A percentile compares a stretch with the other conserved stretches of the same genome.
These are phyloP conservation scores for Microcebus jonahi DNA, from an alignment of 2,113 vertebrate species.

Conservation along the genomic window DNA sequence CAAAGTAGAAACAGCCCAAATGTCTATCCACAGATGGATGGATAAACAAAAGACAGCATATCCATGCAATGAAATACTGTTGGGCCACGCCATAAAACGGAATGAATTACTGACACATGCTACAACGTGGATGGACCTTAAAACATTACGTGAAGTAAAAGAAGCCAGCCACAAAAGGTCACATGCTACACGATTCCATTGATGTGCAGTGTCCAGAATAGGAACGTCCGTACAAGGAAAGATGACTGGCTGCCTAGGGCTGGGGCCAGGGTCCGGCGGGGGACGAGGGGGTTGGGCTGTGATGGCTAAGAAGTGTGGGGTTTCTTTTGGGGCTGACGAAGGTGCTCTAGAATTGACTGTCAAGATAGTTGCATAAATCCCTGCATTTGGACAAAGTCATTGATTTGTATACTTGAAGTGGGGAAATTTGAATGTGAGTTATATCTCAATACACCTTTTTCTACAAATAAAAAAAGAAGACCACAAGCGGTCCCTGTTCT, in stretches of 20 bases:
- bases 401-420: not conserved
- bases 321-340: not conserved
- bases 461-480: not conserved
- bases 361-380: not conserved
- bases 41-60: fast-evolving
- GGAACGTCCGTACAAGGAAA: not conserved
- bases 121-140: fast-evolving
- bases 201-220: not conserved
- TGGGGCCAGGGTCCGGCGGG: not conserved
- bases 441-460: not conserved
- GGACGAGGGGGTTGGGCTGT: no score
- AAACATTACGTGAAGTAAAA: fast-evolving
- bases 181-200: fast-evolving
- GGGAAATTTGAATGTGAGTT: not conserved
- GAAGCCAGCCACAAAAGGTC: not conserved
- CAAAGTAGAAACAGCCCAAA: not conserved
- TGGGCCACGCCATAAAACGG: not conserved
- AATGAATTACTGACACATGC: fast-evolving
- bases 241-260: not conserved
- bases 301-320: not conserved
- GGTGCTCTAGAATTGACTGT: not conserved
- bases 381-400: not conserved
- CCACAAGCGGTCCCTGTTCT: not conserved
- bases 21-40: not conserved
- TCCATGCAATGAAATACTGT: fast-evolving